A percentile compares a stretch with the other conserved stretches of the same genome.
phyloP scores from a whole-genome alignment of 2,113 vertebrate genomes.

The Trachemys scripta region DNA sequence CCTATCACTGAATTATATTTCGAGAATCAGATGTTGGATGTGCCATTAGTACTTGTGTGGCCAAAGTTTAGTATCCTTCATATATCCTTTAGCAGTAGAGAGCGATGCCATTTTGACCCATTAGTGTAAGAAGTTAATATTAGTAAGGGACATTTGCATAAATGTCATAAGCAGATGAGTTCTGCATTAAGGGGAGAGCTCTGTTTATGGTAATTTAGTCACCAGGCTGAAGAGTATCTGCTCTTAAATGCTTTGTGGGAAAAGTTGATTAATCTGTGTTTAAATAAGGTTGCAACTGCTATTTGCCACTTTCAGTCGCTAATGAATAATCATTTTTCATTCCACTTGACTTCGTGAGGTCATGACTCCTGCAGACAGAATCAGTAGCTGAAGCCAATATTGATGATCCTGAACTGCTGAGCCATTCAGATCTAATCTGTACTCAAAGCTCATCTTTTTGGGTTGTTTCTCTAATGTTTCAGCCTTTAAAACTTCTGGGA shows the following conservation, averaged over 20 bases:
- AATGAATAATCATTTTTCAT: conserved; percentile 60
- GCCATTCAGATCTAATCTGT: background rate
- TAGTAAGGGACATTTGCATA: background rate
- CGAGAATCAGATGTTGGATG: background rate
- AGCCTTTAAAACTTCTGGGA: background rate
- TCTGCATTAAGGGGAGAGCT: conserved; percentile 28
- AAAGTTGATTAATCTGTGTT: conserved; percentile 25
- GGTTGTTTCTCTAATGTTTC: background rate
- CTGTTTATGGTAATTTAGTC: conserved; percentile 24
- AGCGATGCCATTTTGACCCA: background rate
- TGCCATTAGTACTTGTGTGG: background rate
- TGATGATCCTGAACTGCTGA: background rate
- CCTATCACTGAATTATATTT: background rate
- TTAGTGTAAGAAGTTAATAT: background rate
- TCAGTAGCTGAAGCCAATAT: conserved; percentile 23
- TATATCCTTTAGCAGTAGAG: background rate
- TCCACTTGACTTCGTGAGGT: conserved; percentile 34
- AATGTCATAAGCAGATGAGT: conserved; percentile 5
- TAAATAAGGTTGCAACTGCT: conserved; percentile 19
- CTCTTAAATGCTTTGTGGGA: conserved; percentile 14
- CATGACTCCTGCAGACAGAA: conserved; percentile 49
- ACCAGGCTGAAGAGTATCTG: conserved; percentile 6
- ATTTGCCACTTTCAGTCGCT: conserved; percentile 29
- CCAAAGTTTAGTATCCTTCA: background rate
- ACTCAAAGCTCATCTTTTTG: background rate